Evolutionary conservation across 2,113 vertebrate species (phyloP), one percentile per base, ranked within the genome.

Genomic region (mouse (Mus musculus)): DNA sequence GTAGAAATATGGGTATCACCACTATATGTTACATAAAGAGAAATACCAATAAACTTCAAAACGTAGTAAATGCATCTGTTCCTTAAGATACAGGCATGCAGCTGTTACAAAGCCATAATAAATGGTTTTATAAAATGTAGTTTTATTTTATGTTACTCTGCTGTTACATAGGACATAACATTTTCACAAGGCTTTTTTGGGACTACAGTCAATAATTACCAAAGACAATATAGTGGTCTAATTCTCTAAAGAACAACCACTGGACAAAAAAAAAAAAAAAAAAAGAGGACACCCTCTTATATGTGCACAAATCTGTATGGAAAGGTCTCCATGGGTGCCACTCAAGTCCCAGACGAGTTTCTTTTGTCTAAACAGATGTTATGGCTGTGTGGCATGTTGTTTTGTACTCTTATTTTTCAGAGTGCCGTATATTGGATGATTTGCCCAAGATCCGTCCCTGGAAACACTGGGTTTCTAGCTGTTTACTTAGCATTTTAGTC

Each of bases 81-180:
- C 85, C 84, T 95, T 93, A 91, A 96, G 96, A 93, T 42, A 76
- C 11, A 33, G 92, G 94, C 93, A 98, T 96, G 97, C 93, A 98
- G 98, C 65, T 97, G 97, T 98, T 98, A 98, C 97, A 97, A 98
- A 97, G 95, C 97, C 98, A 95, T 94, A 96, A 95, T 97, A 96
- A 98, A 94, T 98, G 99, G 98, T 99, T 99, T 84, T 99, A 99
- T 99, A 99, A 99, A 99, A 99, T 99, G 99, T 99, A 97, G 97
- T 99, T 99, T 99, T 99, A 99, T 99, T 99, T 99, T 97, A 99
- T 98, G 99, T 99, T 99, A 99, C 99, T 99, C 99, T 99, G 99
- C 98, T 98, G 99, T 99, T 99, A 99, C 99, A 99, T 98, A 99
- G 99, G 99, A 99, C 99, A 99, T 99, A 99, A 99, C 99, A 99